Percentiles rank a stretch among this genome's conserved stretches.
Evolutionary conservation across 2,797 vertebrate species (phyloP).

Genomic region (Anas capensis): DNA sequence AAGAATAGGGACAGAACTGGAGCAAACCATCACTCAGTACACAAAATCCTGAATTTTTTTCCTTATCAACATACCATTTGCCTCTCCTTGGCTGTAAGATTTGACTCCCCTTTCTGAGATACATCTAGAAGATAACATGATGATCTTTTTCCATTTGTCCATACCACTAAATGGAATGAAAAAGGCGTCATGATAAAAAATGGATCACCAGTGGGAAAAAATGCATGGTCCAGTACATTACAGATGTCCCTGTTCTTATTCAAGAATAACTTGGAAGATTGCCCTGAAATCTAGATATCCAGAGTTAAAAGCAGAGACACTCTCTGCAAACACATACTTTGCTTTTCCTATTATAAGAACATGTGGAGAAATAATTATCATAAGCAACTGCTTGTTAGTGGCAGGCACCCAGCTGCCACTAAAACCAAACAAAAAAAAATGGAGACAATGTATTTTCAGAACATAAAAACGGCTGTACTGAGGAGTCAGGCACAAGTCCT

Average conservation of each 20-base stretch:
- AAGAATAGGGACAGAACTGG: neutral
- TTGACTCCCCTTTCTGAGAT: neutral
- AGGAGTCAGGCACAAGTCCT: neutral
- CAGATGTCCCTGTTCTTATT: neutral
- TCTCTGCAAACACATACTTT: neutral
- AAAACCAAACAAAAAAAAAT: neutral
- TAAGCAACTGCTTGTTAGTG: constrained; percentile 62
- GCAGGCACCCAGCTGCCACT: constrained; percentile 40
- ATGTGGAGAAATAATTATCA: constrained; percentile 44
- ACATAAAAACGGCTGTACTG: neutral
- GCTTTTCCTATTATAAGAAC: constrained; percentile 59
- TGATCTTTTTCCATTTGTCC: neutral
- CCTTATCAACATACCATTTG: neutral
- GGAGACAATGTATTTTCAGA: constrained; percentile 17
- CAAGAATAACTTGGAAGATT: neutral
- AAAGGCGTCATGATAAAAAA: neutral
- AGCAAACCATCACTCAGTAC: neutral
- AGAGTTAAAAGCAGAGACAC: constrained; percentile 6
- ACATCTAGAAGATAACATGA: neutral
- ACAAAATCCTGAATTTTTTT: neutral
- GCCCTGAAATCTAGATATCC: neutral
- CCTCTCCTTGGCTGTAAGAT: neutral
- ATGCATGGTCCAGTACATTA: neutral
- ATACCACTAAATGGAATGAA: neutral
- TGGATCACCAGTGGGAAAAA: neutral